These are phyloP conservation scores for Pygoscelis adeliae DNA, from an alignment of 2,113 vertebrate species.

Conservation along the genomic window DNA sequence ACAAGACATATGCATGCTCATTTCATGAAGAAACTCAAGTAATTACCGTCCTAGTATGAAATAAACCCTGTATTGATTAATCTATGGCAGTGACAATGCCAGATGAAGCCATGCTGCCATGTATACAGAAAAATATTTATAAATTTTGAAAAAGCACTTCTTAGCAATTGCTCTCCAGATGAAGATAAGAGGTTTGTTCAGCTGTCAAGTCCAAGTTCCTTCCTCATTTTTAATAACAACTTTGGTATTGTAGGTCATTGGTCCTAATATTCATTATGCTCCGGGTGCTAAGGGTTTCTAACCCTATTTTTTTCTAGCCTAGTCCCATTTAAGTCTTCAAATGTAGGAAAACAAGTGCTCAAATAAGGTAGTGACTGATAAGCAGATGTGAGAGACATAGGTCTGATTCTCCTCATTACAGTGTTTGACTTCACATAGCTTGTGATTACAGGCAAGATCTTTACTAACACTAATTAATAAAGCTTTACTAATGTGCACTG, in stretches of 20 bases:
- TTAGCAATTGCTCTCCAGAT: neutral
- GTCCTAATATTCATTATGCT: neutral
- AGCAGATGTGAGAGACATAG: neutral
- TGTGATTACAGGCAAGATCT: neutral
- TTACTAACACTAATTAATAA: neutral
- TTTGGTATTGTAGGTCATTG: neutral
- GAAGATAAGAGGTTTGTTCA: neutral
- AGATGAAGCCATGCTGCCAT: neutral
- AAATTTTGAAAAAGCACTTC: slow-evolving; percentile 1
- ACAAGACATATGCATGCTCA: neutral
- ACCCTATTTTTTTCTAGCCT: neutral
- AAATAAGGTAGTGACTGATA: neutral
- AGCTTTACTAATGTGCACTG: neutral
- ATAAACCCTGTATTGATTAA: slow-evolving; percentile 13
- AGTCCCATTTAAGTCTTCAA: neutral
- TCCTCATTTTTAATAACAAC: neutral
- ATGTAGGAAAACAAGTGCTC: neutral
- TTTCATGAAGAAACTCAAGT: neutral
- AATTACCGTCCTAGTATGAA: slow-evolving; percentile 34
- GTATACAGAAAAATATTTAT: neutral
- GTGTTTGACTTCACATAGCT: neutral
- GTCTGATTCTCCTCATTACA: neutral
- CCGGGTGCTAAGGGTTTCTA: neutral
- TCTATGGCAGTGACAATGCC: neutral
- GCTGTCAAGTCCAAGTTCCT: neutral